Percentiles rank a stretch among this genome's conserved stretches.
These are phyloP conservation scores for Chrysotoxum bicinctum DNA, from an alignment of 2,888 invertebrate species.

Conservation along the genomic window DNA sequence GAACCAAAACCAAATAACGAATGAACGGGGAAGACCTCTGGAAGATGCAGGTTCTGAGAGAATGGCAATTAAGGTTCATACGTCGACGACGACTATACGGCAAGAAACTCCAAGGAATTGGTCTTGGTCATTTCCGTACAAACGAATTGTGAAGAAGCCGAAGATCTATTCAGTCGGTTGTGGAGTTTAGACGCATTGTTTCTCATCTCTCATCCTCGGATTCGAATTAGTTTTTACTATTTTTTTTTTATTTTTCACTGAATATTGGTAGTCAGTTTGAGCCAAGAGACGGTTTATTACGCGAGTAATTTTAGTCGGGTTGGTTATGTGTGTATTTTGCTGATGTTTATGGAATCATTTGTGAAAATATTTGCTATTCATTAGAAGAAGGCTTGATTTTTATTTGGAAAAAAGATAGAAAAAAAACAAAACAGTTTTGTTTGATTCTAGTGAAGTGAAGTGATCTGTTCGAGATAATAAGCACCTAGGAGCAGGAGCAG, in stretches of 20 bases:
- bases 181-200: conserved; percentile 64
- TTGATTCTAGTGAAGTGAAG: conserved; percentile 25
- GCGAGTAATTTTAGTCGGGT: conserved; percentile 6
- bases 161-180: conserved; percentile 59
- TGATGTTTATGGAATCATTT: conserved; percentile 46
- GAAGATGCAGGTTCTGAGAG: conserved; percentile 64
- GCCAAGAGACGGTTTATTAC: conserved; percentile 4
- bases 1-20: conserved; percentile 10
- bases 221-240: conserved; percentile 14
- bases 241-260: neutral
- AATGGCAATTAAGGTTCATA: conserved; percentile 70
- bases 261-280: conserved; percentile 6
- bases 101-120: conserved; percentile 47
- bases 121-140: conserved; percentile 65
- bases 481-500: conserved; percentile 6
- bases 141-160: conserved; percentile 41
- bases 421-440: conserved; percentile 18
- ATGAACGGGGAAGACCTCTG: conserved; percentile 22
- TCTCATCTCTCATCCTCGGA: conserved; percentile 19
- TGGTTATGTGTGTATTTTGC: conserved; percentile 12
- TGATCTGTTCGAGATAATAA: conserved; percentile 40
- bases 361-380: conserved; percentile 58
- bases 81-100: neutral
- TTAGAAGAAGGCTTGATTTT: conserved; percentile 4
- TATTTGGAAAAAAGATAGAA: neutral